Evolutionary conservation across 2,888 invertebrate genomes (phyloP).

Genomic region (Tanypteryx hageni): DNA sequence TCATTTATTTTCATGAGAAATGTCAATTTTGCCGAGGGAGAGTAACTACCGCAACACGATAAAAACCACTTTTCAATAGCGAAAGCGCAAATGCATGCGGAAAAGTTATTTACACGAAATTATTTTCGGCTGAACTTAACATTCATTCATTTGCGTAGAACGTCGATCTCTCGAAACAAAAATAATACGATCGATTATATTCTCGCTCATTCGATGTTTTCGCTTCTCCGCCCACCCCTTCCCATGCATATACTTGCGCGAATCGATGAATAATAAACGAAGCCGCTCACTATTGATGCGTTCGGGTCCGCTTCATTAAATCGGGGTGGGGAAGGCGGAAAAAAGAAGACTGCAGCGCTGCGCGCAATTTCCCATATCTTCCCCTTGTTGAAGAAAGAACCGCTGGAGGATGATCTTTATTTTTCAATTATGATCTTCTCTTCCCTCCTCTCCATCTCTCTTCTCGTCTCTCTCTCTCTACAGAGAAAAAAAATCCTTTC

Average conservation of each 20-base stretch:
- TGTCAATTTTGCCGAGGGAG: too few relatives aligned
- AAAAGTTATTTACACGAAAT: too few relatives aligned
- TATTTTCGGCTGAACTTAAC: too few relatives aligned
- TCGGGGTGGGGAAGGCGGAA: neutral
- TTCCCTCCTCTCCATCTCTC: neutral
- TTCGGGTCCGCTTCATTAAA: neutral
- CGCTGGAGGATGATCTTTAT: neutral
- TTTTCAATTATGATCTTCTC: constrained; percentile 5
- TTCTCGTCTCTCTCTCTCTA: neutral
- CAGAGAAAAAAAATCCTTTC: neutral
- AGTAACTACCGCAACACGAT: too few relatives aligned
- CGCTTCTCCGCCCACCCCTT: neutral
- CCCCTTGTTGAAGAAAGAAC: neutral
- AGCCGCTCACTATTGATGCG: neutral
- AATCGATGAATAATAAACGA: neutral
- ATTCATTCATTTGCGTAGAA: too few relatives aligned
- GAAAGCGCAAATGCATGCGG: too few relatives aligned
- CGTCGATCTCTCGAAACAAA: too few relatives aligned
- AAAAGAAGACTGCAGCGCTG: neutral
- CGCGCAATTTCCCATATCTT: neutral
- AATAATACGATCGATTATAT: too few relatives aligned
- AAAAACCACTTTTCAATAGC: too few relatives aligned
- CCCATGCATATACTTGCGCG: neutral
- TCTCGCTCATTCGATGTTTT: neutral
- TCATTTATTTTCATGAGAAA: too few relatives aligned